Percentiles rank a stretch among this genome's conserved stretches.
These are phyloP conservation scores for Anguilla megastoma DNA, from an alignment of 2,797 vertebrate genomes.

Conservation along the genomic window DNA sequence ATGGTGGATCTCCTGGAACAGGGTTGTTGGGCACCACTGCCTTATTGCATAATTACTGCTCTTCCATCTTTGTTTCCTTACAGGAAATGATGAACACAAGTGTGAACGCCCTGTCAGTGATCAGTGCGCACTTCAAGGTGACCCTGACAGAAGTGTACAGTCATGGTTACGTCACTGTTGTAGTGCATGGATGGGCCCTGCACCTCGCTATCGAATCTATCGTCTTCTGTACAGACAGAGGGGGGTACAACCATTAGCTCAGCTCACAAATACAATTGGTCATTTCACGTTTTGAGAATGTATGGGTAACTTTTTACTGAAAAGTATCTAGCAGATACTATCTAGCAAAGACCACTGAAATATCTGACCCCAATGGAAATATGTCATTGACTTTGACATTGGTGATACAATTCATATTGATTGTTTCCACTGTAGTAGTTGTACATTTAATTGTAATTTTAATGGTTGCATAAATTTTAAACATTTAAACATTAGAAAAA, in stretches of 20 bases:
- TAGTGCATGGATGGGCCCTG: not conserved
- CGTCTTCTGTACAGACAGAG: no score
- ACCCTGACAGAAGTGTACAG: not conserved
- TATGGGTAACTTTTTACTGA: no score
- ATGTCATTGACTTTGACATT: no score
- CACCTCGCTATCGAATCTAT: no score
- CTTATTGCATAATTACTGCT: not conserved
- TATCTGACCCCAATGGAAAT: not conserved
- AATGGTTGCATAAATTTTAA: no score
- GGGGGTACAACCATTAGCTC: no score
- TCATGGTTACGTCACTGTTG: not conserved
- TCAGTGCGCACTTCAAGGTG: conserved; percentile 42
- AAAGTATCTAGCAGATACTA: not conserved
- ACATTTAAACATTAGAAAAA: no score
- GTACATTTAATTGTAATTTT: no score
- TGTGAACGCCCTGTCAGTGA: conserved; percentile 27
- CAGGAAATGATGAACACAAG: conserved; percentile 37
- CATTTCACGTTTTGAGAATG: no score
- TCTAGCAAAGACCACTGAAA: not conserved
- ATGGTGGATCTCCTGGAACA: not conserved
- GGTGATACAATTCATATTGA: no score
- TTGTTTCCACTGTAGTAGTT: no score
- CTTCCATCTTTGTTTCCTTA: not conserved
- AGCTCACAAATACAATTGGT: no score
- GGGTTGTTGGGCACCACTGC: not conserved